Percentiles rank a stretch among this genome's conserved stretches.
These are phyloP conservation scores for Drymodes brunneopygia DNA, from an alignment of 2,113 vertebrate species.

Conservation along the genomic window DNA sequence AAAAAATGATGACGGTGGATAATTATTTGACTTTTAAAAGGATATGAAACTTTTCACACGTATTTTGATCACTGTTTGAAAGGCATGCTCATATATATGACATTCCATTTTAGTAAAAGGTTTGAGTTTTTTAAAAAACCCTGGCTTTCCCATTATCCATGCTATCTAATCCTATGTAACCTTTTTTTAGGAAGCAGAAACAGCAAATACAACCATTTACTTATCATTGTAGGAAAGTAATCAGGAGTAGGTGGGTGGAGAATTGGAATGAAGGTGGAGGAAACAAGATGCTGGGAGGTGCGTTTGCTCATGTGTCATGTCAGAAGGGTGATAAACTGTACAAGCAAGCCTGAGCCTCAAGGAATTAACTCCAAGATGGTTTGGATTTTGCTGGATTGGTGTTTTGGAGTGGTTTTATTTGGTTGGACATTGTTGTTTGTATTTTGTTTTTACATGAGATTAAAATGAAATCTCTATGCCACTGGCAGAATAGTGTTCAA, in stretches of 20 bases:
- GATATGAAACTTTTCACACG: conserved; percentile 36
- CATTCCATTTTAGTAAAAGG: conserved; percentile 56
- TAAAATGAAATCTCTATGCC: background rate
- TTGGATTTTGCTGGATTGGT: background rate
- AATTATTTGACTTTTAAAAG: conserved; percentile 70
- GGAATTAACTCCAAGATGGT: background rate
- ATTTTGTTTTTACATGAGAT: background rate
- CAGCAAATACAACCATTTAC: background rate
- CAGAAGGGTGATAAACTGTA: background rate
- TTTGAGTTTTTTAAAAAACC: conserved; percentile 3
- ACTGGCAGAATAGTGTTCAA: background rate
- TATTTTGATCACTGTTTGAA: conserved; percentile 65
- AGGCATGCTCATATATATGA: conserved; percentile 37
- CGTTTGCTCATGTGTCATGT: background rate
- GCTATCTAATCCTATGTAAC: background rate
- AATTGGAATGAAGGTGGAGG: background rate
- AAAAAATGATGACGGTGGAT: conserved; percentile 13
- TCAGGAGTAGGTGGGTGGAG: background rate
- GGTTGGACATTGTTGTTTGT: background rate
- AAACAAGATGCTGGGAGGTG: background rate
- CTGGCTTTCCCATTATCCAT: conserved; percentile 26
- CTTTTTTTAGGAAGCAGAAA: background rate
- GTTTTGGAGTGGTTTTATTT: background rate
- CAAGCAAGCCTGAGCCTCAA: background rate
- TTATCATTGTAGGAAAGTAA: background rate